These are phyloP conservation scores for Corythaixoides concolor DNA, from an alignment of 2,113 vertebrate genomes.

Conservation along the genomic window DNA sequence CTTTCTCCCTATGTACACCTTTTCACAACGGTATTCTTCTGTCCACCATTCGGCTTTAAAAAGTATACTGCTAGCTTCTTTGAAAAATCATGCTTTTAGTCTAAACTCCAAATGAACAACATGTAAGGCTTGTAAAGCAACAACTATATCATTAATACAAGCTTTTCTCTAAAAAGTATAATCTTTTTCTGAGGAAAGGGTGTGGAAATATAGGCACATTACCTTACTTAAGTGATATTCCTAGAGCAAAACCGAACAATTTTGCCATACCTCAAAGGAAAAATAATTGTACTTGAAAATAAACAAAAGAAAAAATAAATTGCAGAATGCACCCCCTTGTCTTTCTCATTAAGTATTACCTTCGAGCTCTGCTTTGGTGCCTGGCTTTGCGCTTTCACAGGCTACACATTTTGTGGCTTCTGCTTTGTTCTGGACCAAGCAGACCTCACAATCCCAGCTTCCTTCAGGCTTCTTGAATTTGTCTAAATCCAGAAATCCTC, in stretches of 20 bases:
- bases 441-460: conserved; percentile 78
- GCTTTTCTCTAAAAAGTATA: not conserved
- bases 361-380: conserved; percentile 83
- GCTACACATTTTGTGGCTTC: conserved; percentile 72
- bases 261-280: not conserved
- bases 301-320: not conserved
- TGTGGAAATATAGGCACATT: rapidly evolving
- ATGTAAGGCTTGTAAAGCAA: not conserved
- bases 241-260: not conserved
- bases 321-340: not conserved
- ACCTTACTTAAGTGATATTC: not conserved
- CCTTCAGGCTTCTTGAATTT: conserved; percentile 81
- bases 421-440: conserved; percentile 74
- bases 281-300: not conserved
- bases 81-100: not conserved
- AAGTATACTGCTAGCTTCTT: not conserved
- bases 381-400: conserved; percentile 73
- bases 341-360: conserved; percentile 72
- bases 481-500: conserved; percentile 73
- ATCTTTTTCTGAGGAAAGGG: not conserved
- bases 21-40: not conserved
- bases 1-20: not conserved
- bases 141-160: not conserved
- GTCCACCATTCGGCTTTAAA: not conserved
- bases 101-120: not conserved